Conservation (phyloP, 2,797 vertebrate species). For the Acipenser transmontanus region DNA sequence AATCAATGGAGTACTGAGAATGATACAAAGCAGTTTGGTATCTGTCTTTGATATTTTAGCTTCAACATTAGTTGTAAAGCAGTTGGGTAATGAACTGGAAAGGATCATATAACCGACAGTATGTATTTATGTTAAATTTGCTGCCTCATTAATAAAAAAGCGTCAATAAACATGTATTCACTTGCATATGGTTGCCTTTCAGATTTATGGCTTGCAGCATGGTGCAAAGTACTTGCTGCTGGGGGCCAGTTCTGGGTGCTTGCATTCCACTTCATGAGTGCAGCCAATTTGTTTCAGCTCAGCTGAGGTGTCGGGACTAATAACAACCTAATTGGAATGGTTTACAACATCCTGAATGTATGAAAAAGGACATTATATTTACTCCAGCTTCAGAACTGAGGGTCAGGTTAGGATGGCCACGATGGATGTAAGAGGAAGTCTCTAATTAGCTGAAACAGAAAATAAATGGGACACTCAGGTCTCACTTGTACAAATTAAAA, state of each 20-base stretch:
- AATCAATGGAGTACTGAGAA: no score
- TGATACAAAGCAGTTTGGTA: no score
- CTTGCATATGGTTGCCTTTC: neutral
- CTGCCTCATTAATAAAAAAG: neutral
- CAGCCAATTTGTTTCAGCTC: neutral
- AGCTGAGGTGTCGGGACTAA: neutral
- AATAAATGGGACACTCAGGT: neutral
- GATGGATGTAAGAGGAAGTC: neutral
- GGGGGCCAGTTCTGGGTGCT: neutral
- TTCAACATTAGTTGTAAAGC: no score
- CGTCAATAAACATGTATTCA: neutral
- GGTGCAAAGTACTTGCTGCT: neutral
- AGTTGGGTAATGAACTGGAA: no score
- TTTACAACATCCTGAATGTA: conserved; percentile 3
- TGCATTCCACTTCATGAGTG: neutral
- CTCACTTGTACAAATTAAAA: neutral
- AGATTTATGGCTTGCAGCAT: neutral
- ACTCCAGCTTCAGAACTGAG: neutral
- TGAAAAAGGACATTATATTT: neutral
- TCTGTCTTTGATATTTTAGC: no score
- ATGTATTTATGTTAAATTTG: neutral
- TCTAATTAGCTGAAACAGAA: conserved; percentile 1
- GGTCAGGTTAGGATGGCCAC: neutral
- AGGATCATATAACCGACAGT: neutral
- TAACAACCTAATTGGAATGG: neutral